Percentiles rank a stretch among this genome's conserved stretches.
phyloP scores from a whole-genome alignment of 2,797 vertebrate genomes.

The Heteromormyrus szaboi region DNA sequence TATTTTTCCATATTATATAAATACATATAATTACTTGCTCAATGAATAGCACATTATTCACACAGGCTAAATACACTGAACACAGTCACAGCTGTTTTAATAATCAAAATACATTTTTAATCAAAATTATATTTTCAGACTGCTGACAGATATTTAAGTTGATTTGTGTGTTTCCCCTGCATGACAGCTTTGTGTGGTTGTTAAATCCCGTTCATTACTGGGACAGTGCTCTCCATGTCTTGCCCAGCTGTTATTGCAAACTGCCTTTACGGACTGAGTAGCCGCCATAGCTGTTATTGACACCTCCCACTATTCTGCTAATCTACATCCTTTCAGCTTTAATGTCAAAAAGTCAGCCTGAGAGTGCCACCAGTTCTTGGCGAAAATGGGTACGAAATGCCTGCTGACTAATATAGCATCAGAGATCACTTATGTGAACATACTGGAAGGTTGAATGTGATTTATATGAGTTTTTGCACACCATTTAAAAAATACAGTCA shows the following conservation, averaged over 20 bases:
- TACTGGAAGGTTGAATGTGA: not conserved
- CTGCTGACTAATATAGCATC: not conserved
- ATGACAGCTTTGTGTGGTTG: slow-evolving; percentile 20
- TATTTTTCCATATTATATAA: not conserved
- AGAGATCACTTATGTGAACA: not conserved
- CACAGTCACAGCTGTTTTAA: not conserved
- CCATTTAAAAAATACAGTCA: not conserved
- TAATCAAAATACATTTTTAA: not conserved
- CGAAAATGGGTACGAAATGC: not conserved
- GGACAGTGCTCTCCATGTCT: slow-evolving; percentile 71
- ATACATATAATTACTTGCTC: not conserved
- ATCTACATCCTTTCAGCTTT: slow-evolving; percentile 40
- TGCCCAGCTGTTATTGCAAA: slow-evolving; percentile 77
- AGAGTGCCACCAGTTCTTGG: not conserved
- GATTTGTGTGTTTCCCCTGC: not conserved
- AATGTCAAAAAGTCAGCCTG: not conserved
- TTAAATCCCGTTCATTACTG: slow-evolving; percentile 40
- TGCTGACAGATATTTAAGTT: not conserved
- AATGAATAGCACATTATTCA: not conserved
- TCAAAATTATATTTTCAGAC: not conserved
- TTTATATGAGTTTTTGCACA: not conserved
- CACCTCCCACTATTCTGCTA: slow-evolving; percentile 58
- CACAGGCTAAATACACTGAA: not conserved
- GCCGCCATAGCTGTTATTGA: slow-evolving; percentile 63
- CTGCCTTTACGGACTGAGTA: slow-evolving; percentile 70